phyloP scores from a whole-genome alignment of 2,888 invertebrate species.

The Drosophila engyochracea region DNA sequence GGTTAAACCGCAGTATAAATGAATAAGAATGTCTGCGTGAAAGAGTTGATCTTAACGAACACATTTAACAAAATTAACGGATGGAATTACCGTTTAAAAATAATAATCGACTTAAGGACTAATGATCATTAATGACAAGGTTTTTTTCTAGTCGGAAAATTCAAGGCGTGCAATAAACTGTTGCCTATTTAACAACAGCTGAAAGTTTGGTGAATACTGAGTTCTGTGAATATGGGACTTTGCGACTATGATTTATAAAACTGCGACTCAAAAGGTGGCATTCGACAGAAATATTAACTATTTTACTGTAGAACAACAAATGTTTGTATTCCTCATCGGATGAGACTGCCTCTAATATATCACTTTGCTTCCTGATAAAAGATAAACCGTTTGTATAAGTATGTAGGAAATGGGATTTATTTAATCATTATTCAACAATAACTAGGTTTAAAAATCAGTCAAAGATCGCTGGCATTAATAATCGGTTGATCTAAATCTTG shows the following conservation, averaged over 20 bases:
- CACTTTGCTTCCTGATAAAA: not conserved
- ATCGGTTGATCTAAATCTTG: constrained; percentile 43
- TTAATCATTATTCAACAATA: constrained; percentile 77
- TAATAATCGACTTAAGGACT: not conserved
- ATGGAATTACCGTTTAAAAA: not conserved
- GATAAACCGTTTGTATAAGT: constrained; percentile 18
- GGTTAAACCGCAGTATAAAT: too few species aligned
- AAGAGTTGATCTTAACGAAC: not conserved
- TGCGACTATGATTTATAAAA: not conserved
- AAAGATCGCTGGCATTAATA: constrained; percentile 65
- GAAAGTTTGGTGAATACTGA: not conserved
- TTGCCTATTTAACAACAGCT: too few species aligned
- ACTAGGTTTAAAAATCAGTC: constrained; percentile 72
- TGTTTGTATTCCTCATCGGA: not conserved
- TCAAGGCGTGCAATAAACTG: not conserved
- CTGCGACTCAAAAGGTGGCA: not conserved
- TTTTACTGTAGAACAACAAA: not conserved
- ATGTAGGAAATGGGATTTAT: constrained; percentile 65
- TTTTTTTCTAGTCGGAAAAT: not conserved
- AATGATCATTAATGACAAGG: not conserved
- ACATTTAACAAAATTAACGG: not conserved
- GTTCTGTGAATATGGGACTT: not conserved
- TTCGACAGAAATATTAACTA: not conserved
- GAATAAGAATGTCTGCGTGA: too few species aligned
- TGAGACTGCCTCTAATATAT: not conserved